Evolutionary conservation across 2,797 vertebrate species (phyloP).

Genomic region (Eulemur mongoz): DNA sequence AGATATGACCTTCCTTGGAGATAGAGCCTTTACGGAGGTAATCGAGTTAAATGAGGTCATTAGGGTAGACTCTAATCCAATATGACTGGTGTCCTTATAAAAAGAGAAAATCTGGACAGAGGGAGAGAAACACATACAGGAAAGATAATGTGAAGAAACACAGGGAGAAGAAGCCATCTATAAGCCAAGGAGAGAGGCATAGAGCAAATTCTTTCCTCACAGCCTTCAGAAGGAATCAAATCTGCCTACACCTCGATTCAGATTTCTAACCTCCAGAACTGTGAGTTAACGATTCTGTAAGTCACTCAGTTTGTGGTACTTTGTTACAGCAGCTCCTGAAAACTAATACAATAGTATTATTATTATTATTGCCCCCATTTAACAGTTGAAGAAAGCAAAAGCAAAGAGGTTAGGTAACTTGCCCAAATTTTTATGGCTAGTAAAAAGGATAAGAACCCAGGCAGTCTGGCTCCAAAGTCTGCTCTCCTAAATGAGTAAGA

Average conservation of each 20-base stretch:
- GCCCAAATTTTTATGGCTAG: background rate
- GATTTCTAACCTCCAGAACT: background rate
- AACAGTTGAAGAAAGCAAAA: background rate
- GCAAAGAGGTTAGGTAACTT: conserved; percentile 1
- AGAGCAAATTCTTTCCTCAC: background rate
- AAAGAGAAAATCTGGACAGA: background rate
- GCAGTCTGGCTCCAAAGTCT: background rate
- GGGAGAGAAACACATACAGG: background rate
- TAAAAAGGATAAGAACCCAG: background rate
- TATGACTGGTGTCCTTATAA: background rate
- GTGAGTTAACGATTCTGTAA: background rate
- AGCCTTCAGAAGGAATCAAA: background rate
- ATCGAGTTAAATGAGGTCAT: conserved; percentile 15
- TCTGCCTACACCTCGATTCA: background rate
- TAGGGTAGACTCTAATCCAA: background rate
- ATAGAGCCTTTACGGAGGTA: background rate
- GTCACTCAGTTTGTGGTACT: background rate
- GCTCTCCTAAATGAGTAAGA: background rate
- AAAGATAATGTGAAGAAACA: background rate
- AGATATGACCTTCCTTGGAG: background rate
- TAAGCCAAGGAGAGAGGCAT: background rate
- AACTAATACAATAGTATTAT: background rate
- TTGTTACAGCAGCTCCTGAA: background rate
- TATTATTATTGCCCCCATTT: background rate
- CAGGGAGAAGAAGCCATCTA: background rate